These are phyloP conservation scores for Zaprionus davidi DNA, from an alignment of 1,140 invertebrate species.

Conservation along the genomic window DNA sequence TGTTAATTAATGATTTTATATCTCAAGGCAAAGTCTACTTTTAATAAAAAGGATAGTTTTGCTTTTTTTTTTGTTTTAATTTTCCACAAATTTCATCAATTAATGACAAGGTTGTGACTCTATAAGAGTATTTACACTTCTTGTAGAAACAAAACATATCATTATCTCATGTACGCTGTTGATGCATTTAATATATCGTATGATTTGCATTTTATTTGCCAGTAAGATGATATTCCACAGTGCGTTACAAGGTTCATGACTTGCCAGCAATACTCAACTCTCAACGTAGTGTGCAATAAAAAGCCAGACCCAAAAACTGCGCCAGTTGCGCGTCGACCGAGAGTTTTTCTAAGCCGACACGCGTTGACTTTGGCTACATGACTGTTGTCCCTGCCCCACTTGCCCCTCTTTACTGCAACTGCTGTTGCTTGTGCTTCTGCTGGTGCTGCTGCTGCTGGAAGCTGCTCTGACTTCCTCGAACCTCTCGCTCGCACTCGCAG, in stretches of 20 bases:
- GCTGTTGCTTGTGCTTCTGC: slow-evolving; percentile 23
- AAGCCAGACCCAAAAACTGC: slow-evolving; percentile 36
- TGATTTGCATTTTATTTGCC: background rate
- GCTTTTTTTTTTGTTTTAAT: no score
- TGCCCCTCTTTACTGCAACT: background rate
- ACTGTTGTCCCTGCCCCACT: background rate
- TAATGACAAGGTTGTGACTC: no score
- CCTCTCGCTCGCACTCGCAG: slow-evolving; percentile 67
- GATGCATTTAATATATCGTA: no score
- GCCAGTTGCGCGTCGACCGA: slow-evolving; percentile 46
- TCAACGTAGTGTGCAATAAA: background rate
- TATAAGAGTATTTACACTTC: background rate
- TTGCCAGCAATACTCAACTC: background rate
- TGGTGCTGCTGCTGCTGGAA: slow-evolving; percentile 54
- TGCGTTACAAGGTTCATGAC: background rate
- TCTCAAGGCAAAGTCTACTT: no score
- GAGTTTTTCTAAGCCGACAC: slow-evolving; percentile 74
- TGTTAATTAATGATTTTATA: no score
- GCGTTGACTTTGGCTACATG: slow-evolving; percentile 69
- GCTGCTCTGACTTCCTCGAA: slow-evolving; percentile 76
- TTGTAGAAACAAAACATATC: background rate
- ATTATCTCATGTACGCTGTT: background rate
- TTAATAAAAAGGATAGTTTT: no score
- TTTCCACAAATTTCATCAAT: no score
- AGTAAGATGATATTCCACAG: background rate